A percentile compares a stretch with the other conserved stretches of the same genome.
phyloP scores from a whole-genome alignment of 2,888 invertebrate genomes.

The Philhelius pedissequus region DNA sequence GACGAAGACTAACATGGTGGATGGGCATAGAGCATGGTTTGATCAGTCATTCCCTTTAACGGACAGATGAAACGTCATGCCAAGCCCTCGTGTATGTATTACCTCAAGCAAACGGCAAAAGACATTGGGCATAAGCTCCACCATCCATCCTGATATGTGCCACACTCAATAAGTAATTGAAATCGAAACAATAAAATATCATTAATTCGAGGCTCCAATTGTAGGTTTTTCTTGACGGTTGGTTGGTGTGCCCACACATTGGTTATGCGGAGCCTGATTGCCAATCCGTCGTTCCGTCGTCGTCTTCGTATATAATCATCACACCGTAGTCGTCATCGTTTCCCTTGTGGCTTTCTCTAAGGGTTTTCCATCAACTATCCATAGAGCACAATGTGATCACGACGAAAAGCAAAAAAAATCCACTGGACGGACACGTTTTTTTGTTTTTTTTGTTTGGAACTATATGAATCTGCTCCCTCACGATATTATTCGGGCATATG shows the following conservation, averaged over 20 bases:
- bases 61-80: conserved; percentile 56
- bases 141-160: conserved; percentile 37
- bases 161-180: conserved; percentile 67
- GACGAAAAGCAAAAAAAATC: conserved; percentile 27
- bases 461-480: conserved; percentile 61
- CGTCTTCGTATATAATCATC: conserved; percentile 21
- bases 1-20: background rate
- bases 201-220: conserved; percentile 68
- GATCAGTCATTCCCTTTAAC: conserved; percentile 58
- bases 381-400: conserved; percentile 60
- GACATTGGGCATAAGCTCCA: background rate
- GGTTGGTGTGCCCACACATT: conserved; percentile 57
- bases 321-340: background rate
- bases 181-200: conserved; percentile 69
- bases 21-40: conserved; percentile 20
- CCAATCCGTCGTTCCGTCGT: conserved; percentile 29
- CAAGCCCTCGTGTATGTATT: conserved; percentile 44
- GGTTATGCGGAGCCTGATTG: conserved; percentile 34
- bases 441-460: conserved; percentile 15
- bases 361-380: conserved; percentile 42
- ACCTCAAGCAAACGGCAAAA: background rate
- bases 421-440: conserved; percentile 63
- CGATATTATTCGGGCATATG: conserved; percentile 52
- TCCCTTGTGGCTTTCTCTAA: conserved; percentile 50
- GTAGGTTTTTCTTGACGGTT: conserved; percentile 47